Percentiles rank a stretch among this genome's conserved stretches.
These are phyloP conservation scores for Chiridota heheva DNA, from an alignment of 35 echinoderm and acorn worm genomes.

Conservation along the genomic window DNA sequence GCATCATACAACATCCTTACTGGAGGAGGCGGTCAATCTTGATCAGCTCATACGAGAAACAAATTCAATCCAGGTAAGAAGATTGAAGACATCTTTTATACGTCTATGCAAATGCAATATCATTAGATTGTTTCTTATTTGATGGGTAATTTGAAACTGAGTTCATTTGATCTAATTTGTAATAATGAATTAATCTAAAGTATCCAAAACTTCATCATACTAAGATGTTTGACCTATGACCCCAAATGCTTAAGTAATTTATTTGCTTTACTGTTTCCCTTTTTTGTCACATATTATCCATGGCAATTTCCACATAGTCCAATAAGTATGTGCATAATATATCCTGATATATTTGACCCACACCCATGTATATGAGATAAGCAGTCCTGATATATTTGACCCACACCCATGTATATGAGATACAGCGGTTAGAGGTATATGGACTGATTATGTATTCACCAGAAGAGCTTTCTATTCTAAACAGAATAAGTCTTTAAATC, in stretches of 20 bases:
- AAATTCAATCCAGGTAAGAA: conserved; percentile 66
- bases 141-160: background rate
- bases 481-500: no score
- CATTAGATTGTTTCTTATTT: background rate
- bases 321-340: no score
- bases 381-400: no score
- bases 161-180: background rate
- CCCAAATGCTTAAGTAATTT: background rate
- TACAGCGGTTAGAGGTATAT: no score
- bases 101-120: background rate
- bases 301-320: no score
- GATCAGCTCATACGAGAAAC: conserved; percentile 58
- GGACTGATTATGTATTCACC: no score
- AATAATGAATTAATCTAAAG: background rate
- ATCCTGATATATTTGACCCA: no score
- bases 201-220: background rate
- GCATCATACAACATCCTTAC: conserved; percentile 69
- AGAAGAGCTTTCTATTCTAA: no score
- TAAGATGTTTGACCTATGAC: background rate
- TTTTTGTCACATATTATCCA: no score
- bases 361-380: no score
- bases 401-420: no score
- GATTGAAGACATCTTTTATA: background rate
- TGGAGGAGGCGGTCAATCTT: conserved; percentile 58
- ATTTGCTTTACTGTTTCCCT: background rate